Percentiles rank a stretch among this genome's conserved stretches.
Conservation (phyloP, 2,888 invertebrate species). For the Gortyna flavago region DNA sequence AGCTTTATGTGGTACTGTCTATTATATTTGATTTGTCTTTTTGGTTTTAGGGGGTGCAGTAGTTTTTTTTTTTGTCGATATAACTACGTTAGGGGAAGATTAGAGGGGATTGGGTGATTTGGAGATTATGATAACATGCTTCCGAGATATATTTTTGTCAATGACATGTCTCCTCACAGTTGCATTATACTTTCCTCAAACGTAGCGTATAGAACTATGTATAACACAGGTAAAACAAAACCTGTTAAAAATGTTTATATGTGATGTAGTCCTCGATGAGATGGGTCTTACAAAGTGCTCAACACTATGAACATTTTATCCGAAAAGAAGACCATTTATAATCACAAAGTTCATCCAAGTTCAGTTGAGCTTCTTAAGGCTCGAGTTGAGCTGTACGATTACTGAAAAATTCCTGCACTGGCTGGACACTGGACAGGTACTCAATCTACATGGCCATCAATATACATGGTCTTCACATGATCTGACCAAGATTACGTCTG, state of each 20-base stretch:
- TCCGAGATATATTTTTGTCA: not conserved
- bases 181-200: not conserved
- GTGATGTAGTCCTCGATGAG: not conserved
- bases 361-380: too few relatives aligned
- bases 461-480: not conserved
- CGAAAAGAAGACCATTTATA: not conserved
- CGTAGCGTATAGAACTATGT: too few relatives aligned
- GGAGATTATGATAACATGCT: not conserved
- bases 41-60: not conserved
- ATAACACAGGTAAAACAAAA: too few relatives aligned
- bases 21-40: conserved; percentile 29
- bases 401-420: too few relatives aligned
- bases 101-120: not conserved
- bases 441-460: not conserved
- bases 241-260: not conserved
- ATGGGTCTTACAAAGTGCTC: not conserved
- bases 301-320: not conserved
- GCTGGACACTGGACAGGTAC: too few relatives aligned
- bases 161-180: not conserved
- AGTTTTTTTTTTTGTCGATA: not conserved
- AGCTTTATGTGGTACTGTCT: conserved; percentile 52
- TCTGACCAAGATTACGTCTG: not conserved
- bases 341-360: too few relatives aligned
- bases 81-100: not conserved
- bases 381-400: too few relatives aligned